Evolutionary conservation across 2,797 vertebrate genomes (phyloP), one percentile per base, ranked within the genome.

Genomic region (Australoheros facetus): DNA sequence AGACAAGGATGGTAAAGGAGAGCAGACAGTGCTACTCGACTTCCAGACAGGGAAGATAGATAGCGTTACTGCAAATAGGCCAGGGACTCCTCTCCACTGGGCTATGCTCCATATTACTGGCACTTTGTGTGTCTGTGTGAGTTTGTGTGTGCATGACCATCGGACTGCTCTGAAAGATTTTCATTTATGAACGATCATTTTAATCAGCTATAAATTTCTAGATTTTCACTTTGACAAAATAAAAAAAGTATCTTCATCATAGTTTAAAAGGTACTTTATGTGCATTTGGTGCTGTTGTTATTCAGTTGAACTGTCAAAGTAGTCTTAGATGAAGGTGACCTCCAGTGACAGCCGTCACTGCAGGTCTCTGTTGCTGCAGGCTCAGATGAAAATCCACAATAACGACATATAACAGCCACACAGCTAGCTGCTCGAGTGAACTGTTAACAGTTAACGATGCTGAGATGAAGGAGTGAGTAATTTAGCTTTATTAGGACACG

Each of bases 21-120:
- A 90, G 78, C 62, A 88, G 81, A 77, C 82, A 78, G 21, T 82
- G 56, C 58, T 73, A n/a, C 60, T 80, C 34, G 14, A 69, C 79
- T 73, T 73, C 69, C 48, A 84, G 71, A 73, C 57, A 73, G 45
- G 58, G 54, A 66, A 55, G 77, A 88, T 56, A 45, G 69, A 86
- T 83, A 77, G 66, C 56, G 62, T 88, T 60, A 54, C 82, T 62
- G 70, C 77, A 81, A 81, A 77, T 78, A 77, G 53, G 78, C 45
- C 74, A 72, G 71, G 23, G 34, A 77, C 48, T 77, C 72, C 56
- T 79, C 59, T 71, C 45, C 58, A 56, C 2, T 72, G 30, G 69
- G 45, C 37, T 69, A 3, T 13, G 28, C 69, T 79, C 62, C 13
- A 57, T 26, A 71, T 77, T 19, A 59, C 48, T 73, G 16, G 30